Evolutionary conservation across 2,888 invertebrate genomes (phyloP), one percentile per base, ranked within the genome.

Genomic region (Ornithoptera alexandrae): DNA sequence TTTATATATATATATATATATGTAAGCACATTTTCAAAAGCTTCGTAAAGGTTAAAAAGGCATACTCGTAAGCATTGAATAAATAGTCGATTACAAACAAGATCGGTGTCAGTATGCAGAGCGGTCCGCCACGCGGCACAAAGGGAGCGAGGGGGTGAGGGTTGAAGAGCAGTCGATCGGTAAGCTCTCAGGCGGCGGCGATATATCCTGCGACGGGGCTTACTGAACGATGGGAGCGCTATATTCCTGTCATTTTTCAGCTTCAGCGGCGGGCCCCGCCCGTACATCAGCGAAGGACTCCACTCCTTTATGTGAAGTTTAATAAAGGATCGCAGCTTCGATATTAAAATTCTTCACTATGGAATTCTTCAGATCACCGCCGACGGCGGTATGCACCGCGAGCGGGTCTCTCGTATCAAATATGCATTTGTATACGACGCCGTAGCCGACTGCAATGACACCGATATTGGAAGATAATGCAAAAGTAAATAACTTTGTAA

Each of bases 321-420:
- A 88, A 88, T 89, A 89, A 89, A 88, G 87, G 76, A 62, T 73
- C 72, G 79, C 71, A 76, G 75, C 79, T 81, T 78, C 79, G 81
- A 87, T 90, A 90, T 90, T 89, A 90, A 90, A 90, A 90, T 87
- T 86, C 86, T 82, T 84, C 80, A 77, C 78, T 76, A 79, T 79
- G 79, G 72, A 71, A 72, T 72, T 74, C 65, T 67, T 60, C 53
- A 57, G 71, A 66, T 66, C 57, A 64, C 65, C 24, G 62, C 62
- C 50, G 68, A 65, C 65, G 63, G 39, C n/a, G 69, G 71, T 50
- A 62, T 65, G 69, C 65, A 57, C 59, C 36, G 60, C 70, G 30
- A 30, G 69, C 8, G 60, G 24, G 30, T 65, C n/a, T 30, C 30
- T 30, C 30, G 30, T 30, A 7, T 39, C 39, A 39, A 50, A 68